phyloP scores from a whole-genome alignment of 2,113 vertebrate species.

The Mesitornis unicolor region DNA sequence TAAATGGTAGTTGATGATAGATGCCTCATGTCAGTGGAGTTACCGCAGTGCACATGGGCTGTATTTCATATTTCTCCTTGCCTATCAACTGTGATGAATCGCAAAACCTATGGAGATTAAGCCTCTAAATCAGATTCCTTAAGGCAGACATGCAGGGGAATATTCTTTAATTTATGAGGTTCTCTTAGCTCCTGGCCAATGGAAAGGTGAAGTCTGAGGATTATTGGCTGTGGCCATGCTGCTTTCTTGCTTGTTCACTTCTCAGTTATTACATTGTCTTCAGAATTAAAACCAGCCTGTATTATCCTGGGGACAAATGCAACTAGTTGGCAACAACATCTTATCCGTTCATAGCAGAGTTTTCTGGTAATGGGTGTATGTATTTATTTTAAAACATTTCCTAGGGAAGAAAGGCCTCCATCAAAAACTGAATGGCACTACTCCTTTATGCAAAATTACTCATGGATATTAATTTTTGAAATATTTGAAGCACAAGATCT shows the following conservation, averaged over 20 bases:
- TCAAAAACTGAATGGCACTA: neutral
- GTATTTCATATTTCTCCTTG: neutral
- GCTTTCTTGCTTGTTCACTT: neutral
- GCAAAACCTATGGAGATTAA: constrained; percentile 3
- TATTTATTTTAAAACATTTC: neutral
- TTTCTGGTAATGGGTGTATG: neutral
- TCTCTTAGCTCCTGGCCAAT: neutral
- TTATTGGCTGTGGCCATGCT: neutral
- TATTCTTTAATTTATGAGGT: neutral
- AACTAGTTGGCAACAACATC: neutral
- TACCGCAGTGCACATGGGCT: neutral
- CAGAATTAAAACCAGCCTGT: neutral
- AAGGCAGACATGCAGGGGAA: neutral
- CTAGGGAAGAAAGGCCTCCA: neutral
- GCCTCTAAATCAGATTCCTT: constrained; percentile 13
- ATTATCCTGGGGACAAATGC: neutral
- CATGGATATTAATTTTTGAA: neutral
- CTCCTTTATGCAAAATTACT: neutral
- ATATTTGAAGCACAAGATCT: neutral
- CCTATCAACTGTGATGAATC: neutral
- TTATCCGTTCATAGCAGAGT: neutral
- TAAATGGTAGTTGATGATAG: neutral
- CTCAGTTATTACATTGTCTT: neutral
- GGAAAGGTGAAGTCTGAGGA: neutral
- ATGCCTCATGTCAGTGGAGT: neutral